phyloP scores from a whole-genome alignment of 2,797 vertebrate genomes.

The Lacerta bilineata region DNA sequence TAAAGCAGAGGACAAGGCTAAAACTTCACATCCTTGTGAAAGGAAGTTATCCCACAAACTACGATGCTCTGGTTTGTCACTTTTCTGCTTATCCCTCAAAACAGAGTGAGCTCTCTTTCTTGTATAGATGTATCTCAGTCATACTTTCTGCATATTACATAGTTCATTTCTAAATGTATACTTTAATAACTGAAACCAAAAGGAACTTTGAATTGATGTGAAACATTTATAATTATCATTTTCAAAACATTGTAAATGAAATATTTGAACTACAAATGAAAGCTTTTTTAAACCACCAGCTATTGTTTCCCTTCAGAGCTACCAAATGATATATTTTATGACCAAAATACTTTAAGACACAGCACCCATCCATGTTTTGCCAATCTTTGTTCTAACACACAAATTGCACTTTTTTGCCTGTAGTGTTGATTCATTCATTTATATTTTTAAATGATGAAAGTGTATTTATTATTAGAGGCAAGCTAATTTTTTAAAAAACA shows the following conservation, averaged over 20 bases:
- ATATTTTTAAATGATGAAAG: background rate
- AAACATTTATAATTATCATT: constrained; percentile 8
- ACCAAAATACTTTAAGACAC: background rate
- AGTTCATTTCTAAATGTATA: constrained; percentile 49
- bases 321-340: constrained; percentile 19
- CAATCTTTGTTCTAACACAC: background rate
- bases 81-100: constrained; percentile 20
- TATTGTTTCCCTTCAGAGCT: constrained; percentile 7
- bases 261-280: background rate
- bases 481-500: background rate
- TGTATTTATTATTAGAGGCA: no score
- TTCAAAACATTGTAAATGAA: constrained; percentile 35
- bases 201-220: constrained; percentile 44
- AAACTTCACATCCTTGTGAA: constrained; percentile 59
- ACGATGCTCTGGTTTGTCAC: constrained; percentile 70
- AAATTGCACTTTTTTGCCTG: background rate
- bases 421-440: background rate
- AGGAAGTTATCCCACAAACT: constrained; percentile 54
- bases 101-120: constrained; percentile 51
- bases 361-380: background rate
- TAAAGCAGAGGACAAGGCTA: constrained; percentile 60
- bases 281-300: constrained; percentile 24
- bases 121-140: constrained; percentile 48
- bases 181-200: constrained; percentile 28
- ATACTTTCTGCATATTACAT: constrained; percentile 45